Conservation (phyloP, 37 sponge, comb jelly and placozoan genomes). For the Oopsacas minuta region DNA sequence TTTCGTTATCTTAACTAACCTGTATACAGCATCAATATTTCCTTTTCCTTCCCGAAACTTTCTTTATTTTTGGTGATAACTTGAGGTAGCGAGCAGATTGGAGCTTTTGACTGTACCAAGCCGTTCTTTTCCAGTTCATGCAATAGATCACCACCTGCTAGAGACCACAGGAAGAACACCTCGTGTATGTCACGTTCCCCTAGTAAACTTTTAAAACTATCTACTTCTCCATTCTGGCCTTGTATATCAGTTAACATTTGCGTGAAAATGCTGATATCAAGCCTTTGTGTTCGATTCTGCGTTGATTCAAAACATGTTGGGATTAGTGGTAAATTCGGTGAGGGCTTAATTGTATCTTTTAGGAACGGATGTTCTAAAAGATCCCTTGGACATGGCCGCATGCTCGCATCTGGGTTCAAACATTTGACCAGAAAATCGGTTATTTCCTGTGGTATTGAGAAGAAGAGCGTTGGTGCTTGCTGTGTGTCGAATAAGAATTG, state of each 20-base stretch:
- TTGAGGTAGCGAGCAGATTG: constrained; percentile 47
- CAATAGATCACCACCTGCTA: constrained; percentile 92
- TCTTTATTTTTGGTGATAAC: neutral
- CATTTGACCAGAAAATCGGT: constrained; percentile 25
- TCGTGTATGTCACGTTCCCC: constrained; percentile 43
- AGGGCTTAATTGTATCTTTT: neutral
- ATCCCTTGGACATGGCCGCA: neutral
- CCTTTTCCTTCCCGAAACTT: neutral
- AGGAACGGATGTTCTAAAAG: neutral
- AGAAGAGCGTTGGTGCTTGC: neutral
- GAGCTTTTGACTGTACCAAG: constrained; percentile 44
- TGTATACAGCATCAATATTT: constrained; percentile 8
- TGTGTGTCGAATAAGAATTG: constrained; percentile 13
- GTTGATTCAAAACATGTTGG: neutral
- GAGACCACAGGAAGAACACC: constrained; percentile 81
- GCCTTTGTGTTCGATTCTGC: neutral
- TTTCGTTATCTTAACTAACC: too few species aligned
- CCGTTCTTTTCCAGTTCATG: constrained; percentile 56
- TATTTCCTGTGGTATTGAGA: constrained; percentile 18
- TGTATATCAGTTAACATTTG: neutral
- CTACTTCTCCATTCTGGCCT: neutral
- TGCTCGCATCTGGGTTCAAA: neutral
- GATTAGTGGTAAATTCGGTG: neutral
- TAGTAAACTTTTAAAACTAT: constrained; percentile 23
- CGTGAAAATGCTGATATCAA: neutral